These are phyloP conservation scores for Drosophila birchii DNA, from an alignment of 2,888 invertebrate species.

Conservation along the genomic window DNA sequence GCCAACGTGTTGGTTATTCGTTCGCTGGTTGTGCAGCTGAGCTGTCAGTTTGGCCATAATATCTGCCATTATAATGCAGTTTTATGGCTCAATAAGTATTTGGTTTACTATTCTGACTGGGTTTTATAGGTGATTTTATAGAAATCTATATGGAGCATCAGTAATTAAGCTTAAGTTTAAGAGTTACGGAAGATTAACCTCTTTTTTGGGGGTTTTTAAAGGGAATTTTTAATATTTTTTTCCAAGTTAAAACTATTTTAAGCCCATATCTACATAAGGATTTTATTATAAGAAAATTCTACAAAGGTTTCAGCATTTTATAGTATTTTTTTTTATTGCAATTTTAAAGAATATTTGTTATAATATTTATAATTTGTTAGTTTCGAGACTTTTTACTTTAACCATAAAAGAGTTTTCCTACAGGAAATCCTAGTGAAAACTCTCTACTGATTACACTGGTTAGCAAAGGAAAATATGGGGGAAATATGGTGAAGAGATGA, in stretches of 20 bases:
- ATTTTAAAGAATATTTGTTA: too few relatives aligned
- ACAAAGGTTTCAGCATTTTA: too few relatives aligned
- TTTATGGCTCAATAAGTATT: not conserved
- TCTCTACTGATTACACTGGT: not conserved
- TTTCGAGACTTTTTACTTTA: not conserved
- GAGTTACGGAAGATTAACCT: not conserved
- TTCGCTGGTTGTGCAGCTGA: slow-evolving; percentile 40
- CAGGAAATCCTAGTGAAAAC: not conserved
- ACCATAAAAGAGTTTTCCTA: too few relatives aligned
- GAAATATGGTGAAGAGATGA: not conserved
- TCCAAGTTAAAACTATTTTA: too few relatives aligned
- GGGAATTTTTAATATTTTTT: too few relatives aligned
- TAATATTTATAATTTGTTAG: too few relatives aligned
- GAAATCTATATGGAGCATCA: too few relatives aligned
- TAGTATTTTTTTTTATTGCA: too few relatives aligned
- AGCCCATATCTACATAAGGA: too few relatives aligned
- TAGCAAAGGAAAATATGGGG: not conserved
- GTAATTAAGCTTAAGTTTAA: not conserved
- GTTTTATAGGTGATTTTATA: not conserved
- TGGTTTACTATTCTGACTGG: not conserved
- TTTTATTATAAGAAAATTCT: too few relatives aligned
- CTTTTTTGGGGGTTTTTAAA: too few relatives aligned
- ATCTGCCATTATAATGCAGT: not conserved
- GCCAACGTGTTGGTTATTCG: slow-evolving; percentile 64
- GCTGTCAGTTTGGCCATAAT: slow-evolving; percentile 12